Evolutionary conservation across 2,113 vertebrate species (phyloP).

Genomic region (Brachypteracias leptosomus): DNA sequence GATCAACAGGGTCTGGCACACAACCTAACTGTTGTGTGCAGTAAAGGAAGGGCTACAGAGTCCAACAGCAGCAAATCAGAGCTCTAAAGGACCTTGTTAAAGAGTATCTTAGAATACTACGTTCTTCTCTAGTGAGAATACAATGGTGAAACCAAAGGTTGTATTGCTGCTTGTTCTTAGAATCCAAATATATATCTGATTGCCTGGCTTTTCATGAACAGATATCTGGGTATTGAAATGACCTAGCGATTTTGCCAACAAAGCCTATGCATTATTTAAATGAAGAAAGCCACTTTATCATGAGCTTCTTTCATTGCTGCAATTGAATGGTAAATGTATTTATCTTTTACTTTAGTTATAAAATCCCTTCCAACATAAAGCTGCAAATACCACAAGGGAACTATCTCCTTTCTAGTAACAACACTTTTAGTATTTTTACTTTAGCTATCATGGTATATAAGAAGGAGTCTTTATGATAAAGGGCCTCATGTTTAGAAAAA

Average conservation of each 20-base stretch:
- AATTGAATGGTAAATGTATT: conserved; percentile 12
- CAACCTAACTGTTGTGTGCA: background rate
- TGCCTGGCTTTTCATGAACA: background rate
- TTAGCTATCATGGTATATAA: background rate
- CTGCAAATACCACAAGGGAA: background rate
- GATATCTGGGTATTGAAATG: background rate
- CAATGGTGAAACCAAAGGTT: background rate
- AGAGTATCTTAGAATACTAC: background rate
- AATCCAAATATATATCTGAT: background rate
- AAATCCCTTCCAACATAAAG: conserved; percentile 2
- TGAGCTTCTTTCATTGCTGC: background rate
- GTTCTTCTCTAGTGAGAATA: background rate
- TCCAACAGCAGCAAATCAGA: background rate
- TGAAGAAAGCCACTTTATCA: background rate
- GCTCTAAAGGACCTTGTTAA: background rate
- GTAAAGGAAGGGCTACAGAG: background rate
- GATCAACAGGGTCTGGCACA: background rate
- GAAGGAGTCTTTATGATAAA: background rate
- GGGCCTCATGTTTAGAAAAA: background rate
- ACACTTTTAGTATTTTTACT: background rate
- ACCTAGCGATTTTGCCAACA: background rate
- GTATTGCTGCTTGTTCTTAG: background rate
- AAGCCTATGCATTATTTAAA: conserved; percentile 16
- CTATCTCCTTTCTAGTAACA: conserved; percentile 5
- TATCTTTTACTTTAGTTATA: conserved; percentile 37